Percentiles rank a stretch among this genome's conserved stretches.
These are phyloP conservation scores for Heliconius melpomene DNA, from an alignment of 1,140 invertebrate genomes.

Conservation along the genomic window DNA sequence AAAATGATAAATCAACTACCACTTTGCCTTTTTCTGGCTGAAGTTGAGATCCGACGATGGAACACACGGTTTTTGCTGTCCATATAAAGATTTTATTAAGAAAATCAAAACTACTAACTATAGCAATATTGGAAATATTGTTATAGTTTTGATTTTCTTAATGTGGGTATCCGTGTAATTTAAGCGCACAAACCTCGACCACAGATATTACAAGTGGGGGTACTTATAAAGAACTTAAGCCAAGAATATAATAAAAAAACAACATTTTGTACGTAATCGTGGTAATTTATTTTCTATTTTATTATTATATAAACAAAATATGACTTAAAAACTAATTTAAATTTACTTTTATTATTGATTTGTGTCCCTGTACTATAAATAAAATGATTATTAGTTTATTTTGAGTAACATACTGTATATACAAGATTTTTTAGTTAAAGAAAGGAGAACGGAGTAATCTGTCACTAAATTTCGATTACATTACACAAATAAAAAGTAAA, in stretches of 20 bases:
- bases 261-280: constrained; percentile 24
- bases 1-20: constrained; percentile 37
- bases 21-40: constrained; percentile 51
- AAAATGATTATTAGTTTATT: neutral
- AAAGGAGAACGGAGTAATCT: too few species aligned
- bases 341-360: constrained; percentile 38
- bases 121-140: constrained; percentile 49
- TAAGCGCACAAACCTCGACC: too few species aligned
- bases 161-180: too few species aligned
- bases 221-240: neutral
- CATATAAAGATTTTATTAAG: constrained; percentile 51
- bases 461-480: too few species aligned
- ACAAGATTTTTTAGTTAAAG: too few species aligned
- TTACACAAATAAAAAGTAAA: too few species aligned
- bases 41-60: constrained; percentile 61
- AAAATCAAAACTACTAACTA: constrained; percentile 44
- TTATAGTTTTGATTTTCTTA: too few species aligned
- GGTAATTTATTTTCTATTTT: constrained; percentile 27
- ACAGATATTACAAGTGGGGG: too few species aligned
- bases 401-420: too few species aligned
- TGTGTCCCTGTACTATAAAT: constrained; percentile 24
- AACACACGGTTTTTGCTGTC: constrained; percentile 67
- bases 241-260: neutral
- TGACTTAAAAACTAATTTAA: constrained; percentile 38
- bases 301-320: constrained; percentile 36